A percentile compares a stretch with the other conserved stretches of the same genome.
Conservation (phyloP, 2,113 vertebrate genomes). For the Symphodus melops region DNA sequence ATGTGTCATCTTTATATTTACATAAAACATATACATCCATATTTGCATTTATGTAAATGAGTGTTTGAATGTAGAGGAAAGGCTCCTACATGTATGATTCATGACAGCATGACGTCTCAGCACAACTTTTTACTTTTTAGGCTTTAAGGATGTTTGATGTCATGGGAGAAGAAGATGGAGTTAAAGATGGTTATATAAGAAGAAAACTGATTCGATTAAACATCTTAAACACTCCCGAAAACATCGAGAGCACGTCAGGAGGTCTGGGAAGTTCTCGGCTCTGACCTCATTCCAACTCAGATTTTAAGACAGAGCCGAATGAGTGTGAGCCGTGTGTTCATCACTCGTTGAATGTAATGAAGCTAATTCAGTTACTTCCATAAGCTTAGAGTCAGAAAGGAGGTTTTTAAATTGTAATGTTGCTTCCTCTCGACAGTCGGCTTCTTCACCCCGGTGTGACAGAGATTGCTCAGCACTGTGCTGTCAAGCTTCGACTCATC, state of each 20-base stretch:
- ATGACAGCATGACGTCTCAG: neutral
- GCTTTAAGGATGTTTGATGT: neutral
- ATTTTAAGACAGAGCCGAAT: conserved; percentile 55
- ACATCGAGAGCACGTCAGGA: too few species aligned
- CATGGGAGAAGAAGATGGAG: neutral
- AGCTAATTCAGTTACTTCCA: neutral
- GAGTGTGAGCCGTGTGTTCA: conserved; percentile 54
- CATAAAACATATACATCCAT: neutral
- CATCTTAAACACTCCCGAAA: too few species aligned
- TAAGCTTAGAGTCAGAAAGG: neutral
- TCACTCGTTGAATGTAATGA: neutral
- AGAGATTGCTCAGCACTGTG: neutral
- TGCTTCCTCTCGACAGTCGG: neutral
- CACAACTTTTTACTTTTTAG: neutral
- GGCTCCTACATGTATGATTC: neutral
- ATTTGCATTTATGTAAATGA: neutral
- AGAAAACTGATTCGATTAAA: neutral
- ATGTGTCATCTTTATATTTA: neutral
- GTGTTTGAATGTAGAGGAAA: neutral
- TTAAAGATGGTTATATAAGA: neutral
- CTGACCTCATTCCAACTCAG: conserved; percentile 41
- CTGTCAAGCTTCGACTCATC: conserved; percentile 23
- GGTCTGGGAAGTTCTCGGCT: neutral
- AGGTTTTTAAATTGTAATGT: neutral
- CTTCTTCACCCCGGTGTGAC: neutral